A percentile compares a stretch with the other conserved stretches of the same genome.
phyloP scores from a whole-genome alignment of 2,888 invertebrate species.

The Gastrophysa polygoni region DNA sequence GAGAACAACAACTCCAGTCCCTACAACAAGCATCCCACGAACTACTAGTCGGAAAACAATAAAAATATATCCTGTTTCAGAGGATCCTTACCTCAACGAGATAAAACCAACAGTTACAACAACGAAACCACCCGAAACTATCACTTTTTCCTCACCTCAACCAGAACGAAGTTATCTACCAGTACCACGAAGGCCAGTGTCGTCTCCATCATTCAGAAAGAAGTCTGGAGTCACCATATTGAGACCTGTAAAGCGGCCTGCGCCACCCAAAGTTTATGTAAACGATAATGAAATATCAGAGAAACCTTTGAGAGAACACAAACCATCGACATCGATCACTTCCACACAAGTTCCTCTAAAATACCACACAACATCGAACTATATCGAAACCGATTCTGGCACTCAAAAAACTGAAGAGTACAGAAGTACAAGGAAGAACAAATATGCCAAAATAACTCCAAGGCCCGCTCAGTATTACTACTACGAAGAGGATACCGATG shows the following conservation, averaged over 20 bases:
- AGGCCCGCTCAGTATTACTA: constrained; percentile 70
- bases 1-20: constrained; percentile 56
- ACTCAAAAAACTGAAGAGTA: constrained; percentile 49
- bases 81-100: constrained; percentile 44
- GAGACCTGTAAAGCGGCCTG: constrained; percentile 53
- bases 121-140: constrained; percentile 52
- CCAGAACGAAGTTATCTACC: constrained; percentile 20
- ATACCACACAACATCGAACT: constrained; percentile 65
- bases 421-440: constrained; percentile 21
- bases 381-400: constrained; percentile 63
- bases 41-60: constrained; percentile 34
- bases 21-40: neutral
- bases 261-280: constrained; percentile 44
- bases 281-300: constrained; percentile 58
- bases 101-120: constrained; percentile 49
- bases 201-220: neutral
- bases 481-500: constrained; percentile 61
- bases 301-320: constrained; percentile 62
- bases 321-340: constrained; percentile 55
- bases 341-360: constrained; percentile 69
- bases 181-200: constrained; percentile 23
- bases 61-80: constrained; percentile 38
- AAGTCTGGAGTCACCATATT: constrained; percentile 48
- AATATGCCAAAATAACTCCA: constrained; percentile 25
- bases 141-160: constrained; percentile 56